Evolutionary conservation across 2,797 vertebrate genomes (phyloP), one percentile per base, ranked within the genome.

Genomic region (Oceanodroma leucorhoa): DNA sequence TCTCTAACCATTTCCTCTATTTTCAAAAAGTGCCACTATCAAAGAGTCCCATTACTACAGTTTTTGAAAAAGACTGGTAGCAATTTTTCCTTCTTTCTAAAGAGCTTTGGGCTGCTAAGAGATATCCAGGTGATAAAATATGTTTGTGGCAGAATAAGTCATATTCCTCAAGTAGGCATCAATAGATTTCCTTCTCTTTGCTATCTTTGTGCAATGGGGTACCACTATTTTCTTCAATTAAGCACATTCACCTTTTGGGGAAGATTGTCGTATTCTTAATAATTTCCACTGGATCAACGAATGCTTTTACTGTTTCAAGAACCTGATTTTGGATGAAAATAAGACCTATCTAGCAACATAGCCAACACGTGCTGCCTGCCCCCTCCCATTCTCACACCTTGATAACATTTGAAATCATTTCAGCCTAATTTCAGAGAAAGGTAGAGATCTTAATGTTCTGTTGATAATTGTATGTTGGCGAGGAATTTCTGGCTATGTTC

Each of bases 291-390:
- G 26, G 5, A 48, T 48, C 7, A 40, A 12, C 3, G 4, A 57
- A 67, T 18, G 15, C 2, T 83, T 86, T 62, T 58, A n/a, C 6
- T 2, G 12, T 72, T 78, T 84, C 58, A 64, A 76, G 12, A 50
- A 67, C 3, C 4, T 61, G 11, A 1, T 53, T 78, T 54, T 61
- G 9, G 14, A 45, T 34, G 16, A 89, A 89, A 91, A 41, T 53
- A 71, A 60, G 38, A 60, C 29, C 45, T 50, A 13, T 7, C 10
- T 38, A 65, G 27, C 45, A 86, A 43, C 4, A 78, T 1, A 87
- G 14, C 30, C 27, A 66, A 58, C 12, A 36, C 0, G 3, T 16
- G 6, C 3, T 64, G 5, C 15, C 23, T 58, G 3, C 0, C 5
- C 10, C 10, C 7, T 90, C 12, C 5, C 11, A 32, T 58, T 24